These are phyloP conservation scores for Panthera leo DNA, from an alignment of 2,113 vertebrate genomes.

Conservation along the genomic window DNA sequence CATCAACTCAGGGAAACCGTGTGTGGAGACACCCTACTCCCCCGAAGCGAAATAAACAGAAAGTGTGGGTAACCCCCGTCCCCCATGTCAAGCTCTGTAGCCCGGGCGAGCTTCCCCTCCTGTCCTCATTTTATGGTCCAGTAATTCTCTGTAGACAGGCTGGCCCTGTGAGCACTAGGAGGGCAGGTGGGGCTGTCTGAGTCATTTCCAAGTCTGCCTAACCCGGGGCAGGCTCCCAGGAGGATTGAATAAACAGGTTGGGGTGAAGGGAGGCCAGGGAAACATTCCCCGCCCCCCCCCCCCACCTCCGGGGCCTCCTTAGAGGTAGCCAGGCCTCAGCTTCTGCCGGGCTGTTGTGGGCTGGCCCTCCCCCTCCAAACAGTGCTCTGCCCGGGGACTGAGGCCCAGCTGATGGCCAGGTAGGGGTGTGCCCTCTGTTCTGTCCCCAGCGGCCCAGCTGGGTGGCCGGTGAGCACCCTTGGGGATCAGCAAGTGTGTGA, in stretches of 20 bases:
- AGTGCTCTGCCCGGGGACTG: background rate
- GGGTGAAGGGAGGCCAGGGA: background rate
- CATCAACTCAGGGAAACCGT: background rate
- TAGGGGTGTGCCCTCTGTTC: background rate
- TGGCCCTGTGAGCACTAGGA: background rate
- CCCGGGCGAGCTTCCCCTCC: rapidly evolving
- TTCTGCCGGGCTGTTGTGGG: background rate
- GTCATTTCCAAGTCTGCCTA: background rate
- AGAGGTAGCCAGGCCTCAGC: background rate
- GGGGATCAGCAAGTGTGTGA: background rate
- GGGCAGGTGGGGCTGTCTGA: background rate
- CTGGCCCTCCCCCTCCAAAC: background rate
- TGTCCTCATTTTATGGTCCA: background rate
- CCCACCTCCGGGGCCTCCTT: rapidly evolving
- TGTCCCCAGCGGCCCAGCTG: background rate
- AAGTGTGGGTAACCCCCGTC: background rate
- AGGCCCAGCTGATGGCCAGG: background rate
- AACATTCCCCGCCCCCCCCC: no score
- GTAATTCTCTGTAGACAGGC: background rate
- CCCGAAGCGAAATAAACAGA: background rate
- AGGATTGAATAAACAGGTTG: background rate
- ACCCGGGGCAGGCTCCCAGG: background rate
- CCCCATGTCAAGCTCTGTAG: background rate
- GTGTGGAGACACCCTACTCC: background rate
- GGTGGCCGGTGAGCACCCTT: background rate